Evolutionary conservation across 2,797 vertebrate species (phyloP).

Genomic region (Paguma larvata): DNA sequence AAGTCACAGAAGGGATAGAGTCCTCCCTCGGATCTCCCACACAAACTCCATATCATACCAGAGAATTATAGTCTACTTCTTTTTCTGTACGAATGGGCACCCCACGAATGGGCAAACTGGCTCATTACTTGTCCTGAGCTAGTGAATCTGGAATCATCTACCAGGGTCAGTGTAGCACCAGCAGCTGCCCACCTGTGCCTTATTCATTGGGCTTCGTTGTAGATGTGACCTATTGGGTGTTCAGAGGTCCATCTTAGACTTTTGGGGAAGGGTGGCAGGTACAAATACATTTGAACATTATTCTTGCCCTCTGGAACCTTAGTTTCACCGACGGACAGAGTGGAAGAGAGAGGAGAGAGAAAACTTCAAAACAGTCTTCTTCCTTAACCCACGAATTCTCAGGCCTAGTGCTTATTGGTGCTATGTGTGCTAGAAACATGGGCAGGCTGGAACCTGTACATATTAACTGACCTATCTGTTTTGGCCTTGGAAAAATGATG

Average conservation of each 20-base stretch:
- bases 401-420: not conserved
- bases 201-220: not conserved
- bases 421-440: not conserved
- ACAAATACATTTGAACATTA: not conserved
- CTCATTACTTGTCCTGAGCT: not conserved
- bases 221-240: not conserved
- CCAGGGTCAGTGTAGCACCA: not conserved
- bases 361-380: not conserved
- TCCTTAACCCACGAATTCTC: not conserved
- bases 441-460: not conserved
- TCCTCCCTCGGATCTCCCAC: not conserved
- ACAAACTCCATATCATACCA: not conserved
- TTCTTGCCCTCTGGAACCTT: not conserved
- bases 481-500: not conserved
- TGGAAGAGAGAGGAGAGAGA: not conserved
- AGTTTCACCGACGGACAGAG: not conserved
- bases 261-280: not conserved
- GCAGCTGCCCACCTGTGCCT: not conserved
- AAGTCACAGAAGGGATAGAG: not conserved
- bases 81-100: not conserved
- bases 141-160: not conserved
- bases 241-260: not conserved
- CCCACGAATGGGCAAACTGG: not conserved
- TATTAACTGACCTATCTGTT: not conserved
- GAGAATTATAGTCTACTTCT: not conserved